Conservation (phyloP, 2,113 vertebrate genomes). For the Brachyistius frenatus region DNA sequence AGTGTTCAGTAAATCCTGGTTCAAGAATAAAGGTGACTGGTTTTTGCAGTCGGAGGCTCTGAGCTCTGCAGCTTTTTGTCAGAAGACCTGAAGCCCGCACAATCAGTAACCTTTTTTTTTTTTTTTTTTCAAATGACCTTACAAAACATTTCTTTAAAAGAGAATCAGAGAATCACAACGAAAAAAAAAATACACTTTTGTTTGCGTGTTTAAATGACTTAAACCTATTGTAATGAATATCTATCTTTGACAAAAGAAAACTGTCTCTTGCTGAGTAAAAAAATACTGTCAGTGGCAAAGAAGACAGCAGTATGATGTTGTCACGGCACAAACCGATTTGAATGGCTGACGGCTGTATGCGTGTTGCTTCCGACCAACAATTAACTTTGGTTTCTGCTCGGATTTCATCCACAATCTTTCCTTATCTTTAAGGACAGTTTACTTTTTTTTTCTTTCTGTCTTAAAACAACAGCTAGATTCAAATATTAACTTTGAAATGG, state of each 20-base stretch:
- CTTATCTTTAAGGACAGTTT: no score
- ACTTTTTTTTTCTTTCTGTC: not conserved
- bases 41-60: conserved; percentile 18
- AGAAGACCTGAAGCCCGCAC: conserved; percentile 17
- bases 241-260: not conserved
- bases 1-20: conserved; percentile 30
- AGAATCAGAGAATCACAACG: not conserved
- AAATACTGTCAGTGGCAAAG: not conserved
- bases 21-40: conserved; percentile 37
- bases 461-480: not conserved
- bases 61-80: not conserved
- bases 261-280: not conserved
- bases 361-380: not conserved
- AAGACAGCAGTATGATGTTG: not conserved
- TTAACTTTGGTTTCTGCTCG: not conserved
- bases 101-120: conserved; percentile 21
- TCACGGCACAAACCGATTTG: not conserved
- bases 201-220: not conserved
- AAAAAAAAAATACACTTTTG: not conserved
- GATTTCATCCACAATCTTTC: not conserved
- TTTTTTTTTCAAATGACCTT: conserved; percentile 25
- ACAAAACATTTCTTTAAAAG: conserved; percentile 20
- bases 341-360: not conserved
- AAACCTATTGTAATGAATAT: not conserved
- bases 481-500: not conserved